Evolutionary conservation across 2,113 vertebrate species (phyloP).

Genomic region (Brachirus orientalis): DNA sequence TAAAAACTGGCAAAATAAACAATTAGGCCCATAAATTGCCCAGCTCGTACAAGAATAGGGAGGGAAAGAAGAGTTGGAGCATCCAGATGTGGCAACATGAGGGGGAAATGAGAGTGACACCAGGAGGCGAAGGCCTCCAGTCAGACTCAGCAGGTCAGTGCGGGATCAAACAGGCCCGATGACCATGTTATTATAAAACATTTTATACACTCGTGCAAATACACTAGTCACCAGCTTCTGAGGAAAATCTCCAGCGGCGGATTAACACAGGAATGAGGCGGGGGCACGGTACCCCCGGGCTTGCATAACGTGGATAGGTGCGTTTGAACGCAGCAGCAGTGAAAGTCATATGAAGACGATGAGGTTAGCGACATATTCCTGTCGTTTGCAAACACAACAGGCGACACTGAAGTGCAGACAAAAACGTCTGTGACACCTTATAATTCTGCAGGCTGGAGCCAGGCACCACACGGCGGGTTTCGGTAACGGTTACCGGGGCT

Average conservation of each 20-base stretch:
- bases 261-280: conserved; percentile 10
- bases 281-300: conserved; percentile 20
- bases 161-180: not conserved
- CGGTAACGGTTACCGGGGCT: conserved; percentile 4
- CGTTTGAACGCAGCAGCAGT: conserved; percentile 33
- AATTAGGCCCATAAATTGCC: no score
- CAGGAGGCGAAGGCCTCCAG: conserved; percentile 41
- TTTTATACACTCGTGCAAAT: not conserved
- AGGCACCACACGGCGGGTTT: conserved; percentile 21
- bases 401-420: not conserved
- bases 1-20: no score
- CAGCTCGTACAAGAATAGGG: not conserved
- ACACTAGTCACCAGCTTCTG: not conserved
- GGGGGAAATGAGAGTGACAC: conserved; percentile 10
- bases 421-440: not conserved
- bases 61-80: conserved; percentile 9
- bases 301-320: conserved; percentile 59
- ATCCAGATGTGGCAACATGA: conserved; percentile 32
- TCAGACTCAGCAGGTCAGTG: conserved; percentile 5
- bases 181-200: not conserved
- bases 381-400: not conserved
- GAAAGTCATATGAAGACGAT: not conserved
- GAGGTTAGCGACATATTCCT: not conserved
- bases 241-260: not conserved
- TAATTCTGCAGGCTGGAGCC: conserved; percentile 16